Evolutionary conservation across 2,113 vertebrate species (phyloP).

Genomic region (Maccullochella peelii): DNA sequence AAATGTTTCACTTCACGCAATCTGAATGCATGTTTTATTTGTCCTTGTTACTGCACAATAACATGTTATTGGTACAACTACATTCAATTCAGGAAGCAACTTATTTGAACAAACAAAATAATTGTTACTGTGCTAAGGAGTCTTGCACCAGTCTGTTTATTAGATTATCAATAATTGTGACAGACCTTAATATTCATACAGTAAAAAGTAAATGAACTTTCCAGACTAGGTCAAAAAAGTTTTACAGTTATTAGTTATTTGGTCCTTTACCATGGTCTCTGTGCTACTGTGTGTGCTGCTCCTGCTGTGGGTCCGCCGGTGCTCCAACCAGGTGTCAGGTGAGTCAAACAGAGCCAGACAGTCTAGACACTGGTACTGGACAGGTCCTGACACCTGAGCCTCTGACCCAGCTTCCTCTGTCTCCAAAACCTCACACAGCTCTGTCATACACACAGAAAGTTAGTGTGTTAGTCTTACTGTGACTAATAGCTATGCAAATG

Average conservation of each 20-base stretch:
- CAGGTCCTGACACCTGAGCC: slow-evolving; percentile 74
- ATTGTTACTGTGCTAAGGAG: not conserved
- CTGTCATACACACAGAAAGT: slow-evolving; percentile 49
- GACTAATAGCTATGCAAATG: not conserved
- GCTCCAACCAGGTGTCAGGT: slow-evolving; percentile 89
- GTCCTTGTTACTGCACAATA: not conserved
- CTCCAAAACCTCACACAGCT: slow-evolving; percentile 81
- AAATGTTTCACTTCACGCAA: not conserved
- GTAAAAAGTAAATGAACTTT: not conserved
- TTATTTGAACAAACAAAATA: not conserved
- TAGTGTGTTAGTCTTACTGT: not conserved
- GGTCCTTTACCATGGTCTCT: slow-evolving; percentile 71
- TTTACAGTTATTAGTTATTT: too few species aligned
- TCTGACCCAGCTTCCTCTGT: slow-evolving; percentile 54
- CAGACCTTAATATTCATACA: not conserved
- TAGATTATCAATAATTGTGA: not conserved
- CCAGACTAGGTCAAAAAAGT: too few species aligned
- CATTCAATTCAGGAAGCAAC: not conserved
- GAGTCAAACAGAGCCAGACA: slow-evolving; percentile 90
- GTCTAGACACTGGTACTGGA: slow-evolving; percentile 92
- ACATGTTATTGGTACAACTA: not conserved
- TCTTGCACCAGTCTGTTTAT: not conserved
- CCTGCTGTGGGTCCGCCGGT: slow-evolving; percentile 86
- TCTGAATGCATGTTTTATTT: not conserved
- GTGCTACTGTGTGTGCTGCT: slow-evolving; percentile 83